Evolutionary conservation across 2,888 invertebrate genomes (phyloP).

Genomic region (Lithophane semibrunnea): DNA sequence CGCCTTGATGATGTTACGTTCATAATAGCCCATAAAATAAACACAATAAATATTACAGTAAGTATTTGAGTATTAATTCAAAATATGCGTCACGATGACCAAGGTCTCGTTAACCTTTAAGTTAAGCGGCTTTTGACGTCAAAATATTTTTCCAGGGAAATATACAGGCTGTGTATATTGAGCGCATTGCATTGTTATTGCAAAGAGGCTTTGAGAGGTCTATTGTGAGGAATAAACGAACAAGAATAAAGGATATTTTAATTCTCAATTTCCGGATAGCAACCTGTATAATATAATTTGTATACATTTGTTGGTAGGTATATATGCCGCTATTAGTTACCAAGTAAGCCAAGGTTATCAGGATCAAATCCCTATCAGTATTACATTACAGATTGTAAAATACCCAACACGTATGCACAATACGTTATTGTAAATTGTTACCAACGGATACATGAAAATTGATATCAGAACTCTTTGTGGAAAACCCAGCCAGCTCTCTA

Average conservation of each 20-base stretch:
- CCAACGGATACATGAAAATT: conserved; percentile 55
- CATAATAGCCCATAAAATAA: conserved; percentile 48
- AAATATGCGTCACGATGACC: conserved; percentile 82
- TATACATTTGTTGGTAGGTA: conserved; percentile 18
- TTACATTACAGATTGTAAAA: conserved; percentile 64
- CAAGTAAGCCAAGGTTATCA: conserved; percentile 65
- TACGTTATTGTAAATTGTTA: conserved; percentile 58
- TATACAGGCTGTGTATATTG: conserved; percentile 54
- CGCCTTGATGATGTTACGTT: conserved; percentile 42
- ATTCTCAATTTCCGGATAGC: conserved; percentile 17
- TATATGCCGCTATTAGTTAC: conserved; percentile 52
- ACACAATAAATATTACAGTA: conserved; percentile 61
- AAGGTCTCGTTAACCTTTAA: conserved; percentile 82
- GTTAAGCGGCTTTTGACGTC: conserved; percentile 83
- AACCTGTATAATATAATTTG: not conserved
- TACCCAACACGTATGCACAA: conserved; percentile 52
- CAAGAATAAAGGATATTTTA: conserved; percentile 21
- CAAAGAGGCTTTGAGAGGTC: conserved; percentile 37
- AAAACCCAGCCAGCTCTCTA: not conserved
- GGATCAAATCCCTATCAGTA: conserved; percentile 63
- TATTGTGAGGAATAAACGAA: conserved; percentile 12
- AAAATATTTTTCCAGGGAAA: conserved; percentile 67
- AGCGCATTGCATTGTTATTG: conserved; percentile 43
- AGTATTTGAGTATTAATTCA: conserved; percentile 82
- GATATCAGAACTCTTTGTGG: conserved; percentile 50